Base-by-base conservation (phyloP, 1,140 invertebrate species). In the Dolichoris vasculosae region DNA sequence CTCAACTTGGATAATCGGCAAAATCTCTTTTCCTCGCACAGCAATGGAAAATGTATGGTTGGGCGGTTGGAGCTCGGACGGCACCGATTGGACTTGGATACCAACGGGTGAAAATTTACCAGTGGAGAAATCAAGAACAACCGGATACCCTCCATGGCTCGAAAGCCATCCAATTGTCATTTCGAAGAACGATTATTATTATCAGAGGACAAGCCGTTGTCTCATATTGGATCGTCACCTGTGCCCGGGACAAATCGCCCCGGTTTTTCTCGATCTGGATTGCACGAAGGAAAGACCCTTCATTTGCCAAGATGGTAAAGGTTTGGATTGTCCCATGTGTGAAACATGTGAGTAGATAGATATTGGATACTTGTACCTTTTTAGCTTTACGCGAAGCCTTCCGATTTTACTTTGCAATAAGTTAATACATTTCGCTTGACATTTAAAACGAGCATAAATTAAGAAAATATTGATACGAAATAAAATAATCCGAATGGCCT, bases 211-310 rank as follows among this genome's bases (percentile, higher is more conserved):
- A 32, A 71, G 78, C 17, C 86, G 87, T 32, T 88, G 88, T 55
- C 69, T 88, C 35, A 80, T 88, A n/a, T 84, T 88, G 8, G 88
- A 88, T 75, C 85, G 88, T 7, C 88, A 88, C 76, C 69, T 88
- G 17, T 87, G 87, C 43, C 78, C 88, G 0, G 40, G 84, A 23
- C 81, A 88, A 26, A 82, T 83, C 7, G 82, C n/a, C 35, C 88
- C 88, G 2, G 86, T 85, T 46, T 88, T 88, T 38, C 76, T 88
- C 6, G 88, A 88, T 55, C 32, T 88, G 20, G 86, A 88, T 81
- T 88, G 88, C 63, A 71, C 82, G 0, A 88, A 87, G 48, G 78
- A 83, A 17, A 77, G 88, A 82, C 88, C 88, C 38, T 88, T 88
- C 32, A 30, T 88, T 73, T 88, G 87, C n/a, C 87, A 88, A 67